Evolutionary conservation across 92 coral and sea anemone genomes (phyloP).

Genomic region (Palythoa caribaeorum): DNA sequence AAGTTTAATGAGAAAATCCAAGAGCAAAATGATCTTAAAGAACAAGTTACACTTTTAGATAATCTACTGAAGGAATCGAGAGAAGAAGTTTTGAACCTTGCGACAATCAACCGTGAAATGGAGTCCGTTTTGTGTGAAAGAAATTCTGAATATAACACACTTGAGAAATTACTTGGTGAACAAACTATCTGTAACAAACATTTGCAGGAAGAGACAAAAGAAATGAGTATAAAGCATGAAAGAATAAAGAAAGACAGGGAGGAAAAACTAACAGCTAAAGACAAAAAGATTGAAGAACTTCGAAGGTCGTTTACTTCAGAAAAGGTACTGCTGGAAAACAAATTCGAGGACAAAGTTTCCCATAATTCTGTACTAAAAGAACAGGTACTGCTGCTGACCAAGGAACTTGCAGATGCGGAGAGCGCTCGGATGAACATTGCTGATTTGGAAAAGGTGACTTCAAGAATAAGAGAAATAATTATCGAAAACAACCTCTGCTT

Average conservation of each 20-base stretch:
- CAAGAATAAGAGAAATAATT: constrained; percentile 48
- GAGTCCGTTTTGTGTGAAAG: constrained; percentile 64
- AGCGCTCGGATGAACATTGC: constrained; percentile 69
- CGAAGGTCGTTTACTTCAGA: constrained; percentile 50
- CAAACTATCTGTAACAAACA: constrained; percentile 39
- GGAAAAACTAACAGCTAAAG: constrained; percentile 55
- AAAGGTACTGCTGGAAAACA: constrained; percentile 56
- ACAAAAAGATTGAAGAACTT: constrained; percentile 58
- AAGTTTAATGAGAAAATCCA: constrained; percentile 47
- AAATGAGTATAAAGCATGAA: constrained; percentile 36
- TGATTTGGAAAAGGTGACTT: constrained; percentile 83
- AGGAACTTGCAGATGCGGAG: constrained; percentile 85
- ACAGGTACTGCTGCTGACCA: constrained; percentile 86
- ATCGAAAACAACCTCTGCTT: constrained; percentile 13
- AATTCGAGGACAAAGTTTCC: constrained; percentile 62
- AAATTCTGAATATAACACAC: constrained; percentile 44
- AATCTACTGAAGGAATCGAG: constrained; percentile 84
- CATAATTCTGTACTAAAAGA: constrained; percentile 70
- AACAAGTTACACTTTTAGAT: constrained; percentile 63
- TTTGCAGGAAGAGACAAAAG: constrained; percentile 33
- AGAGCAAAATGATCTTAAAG: constrained; percentile 4
- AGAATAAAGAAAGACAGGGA: constrained; percentile 38
- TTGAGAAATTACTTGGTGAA: constrained; percentile 61
- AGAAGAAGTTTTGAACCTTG: constrained; percentile 61
- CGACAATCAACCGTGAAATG: constrained; percentile 31